Percentiles rank a stretch among this genome's conserved stretches.
Conservation (phyloP, 2,797 vertebrate genomes). For the Eulemur albifrons region DNA sequence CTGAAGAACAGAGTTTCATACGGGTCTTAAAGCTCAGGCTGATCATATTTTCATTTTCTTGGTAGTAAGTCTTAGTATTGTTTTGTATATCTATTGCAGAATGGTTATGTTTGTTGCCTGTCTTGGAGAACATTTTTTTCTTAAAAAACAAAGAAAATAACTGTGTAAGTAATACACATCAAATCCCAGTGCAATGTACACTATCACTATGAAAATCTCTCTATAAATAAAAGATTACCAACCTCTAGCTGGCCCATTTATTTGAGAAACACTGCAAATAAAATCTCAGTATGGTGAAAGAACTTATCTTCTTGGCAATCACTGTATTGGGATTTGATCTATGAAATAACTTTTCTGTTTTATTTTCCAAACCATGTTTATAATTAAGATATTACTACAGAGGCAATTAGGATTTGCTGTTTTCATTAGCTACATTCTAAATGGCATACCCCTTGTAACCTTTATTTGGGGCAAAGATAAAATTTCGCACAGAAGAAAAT, state of each 20-base stretch:
- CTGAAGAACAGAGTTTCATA: not conserved
- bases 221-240: constrained; percentile 62
- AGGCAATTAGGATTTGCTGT: not conserved
- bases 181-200: constrained; percentile 36
- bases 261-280: constrained; percentile 53
- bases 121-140: not conserved
- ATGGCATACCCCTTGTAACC: not conserved
- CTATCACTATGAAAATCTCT: constrained; percentile 45
- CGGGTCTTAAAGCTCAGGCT: not conserved
- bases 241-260: constrained; percentile 21
- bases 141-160: constrained; percentile 6
- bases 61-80: not conserved
- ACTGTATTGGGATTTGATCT: not conserved
- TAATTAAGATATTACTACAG: not conserved
- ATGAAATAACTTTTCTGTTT: constrained; percentile 36
- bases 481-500: constrained; percentile 24
- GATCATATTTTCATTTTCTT: not conserved
- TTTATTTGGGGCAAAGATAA: constrained; percentile 23
- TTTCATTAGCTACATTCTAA: constrained; percentile 43
- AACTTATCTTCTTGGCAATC: constrained; percentile 35
- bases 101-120: not conserved
- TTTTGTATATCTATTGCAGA: not conserved
- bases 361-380: not conserved
- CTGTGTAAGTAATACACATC: not conserved
- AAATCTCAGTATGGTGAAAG: constrained; percentile 39